Evolutionary conservation across 2,113 vertebrate genomes (phyloP).

Genomic region (Columba livia): DNA sequence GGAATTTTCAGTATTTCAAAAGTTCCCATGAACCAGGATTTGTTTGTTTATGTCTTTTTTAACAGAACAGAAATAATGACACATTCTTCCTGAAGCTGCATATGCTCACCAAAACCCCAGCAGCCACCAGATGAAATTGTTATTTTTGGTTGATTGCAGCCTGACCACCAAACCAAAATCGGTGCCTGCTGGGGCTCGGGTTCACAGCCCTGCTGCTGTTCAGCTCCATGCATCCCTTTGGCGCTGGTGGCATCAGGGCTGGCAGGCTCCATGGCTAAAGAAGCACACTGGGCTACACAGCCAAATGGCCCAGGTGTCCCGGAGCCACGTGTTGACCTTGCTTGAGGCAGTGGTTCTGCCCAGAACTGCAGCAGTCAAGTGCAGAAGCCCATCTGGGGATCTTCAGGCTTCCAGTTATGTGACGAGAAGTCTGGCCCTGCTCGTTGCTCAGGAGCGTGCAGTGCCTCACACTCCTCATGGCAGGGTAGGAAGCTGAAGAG

Average conservation of each 20-base stretch:
- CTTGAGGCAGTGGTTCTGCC: background rate
- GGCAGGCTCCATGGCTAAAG: background rate
- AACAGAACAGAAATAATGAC: background rate
- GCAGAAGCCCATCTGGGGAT: background rate
- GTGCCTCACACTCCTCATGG: background rate
- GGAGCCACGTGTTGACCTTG: background rate
- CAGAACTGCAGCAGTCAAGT: background rate
- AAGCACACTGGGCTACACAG: fast-evolving
- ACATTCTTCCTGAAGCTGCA: background rate
- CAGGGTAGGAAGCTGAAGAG: background rate
- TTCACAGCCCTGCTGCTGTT: background rate
- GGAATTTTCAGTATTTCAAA: background rate
- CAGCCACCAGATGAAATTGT: background rate
- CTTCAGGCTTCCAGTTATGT: background rate
- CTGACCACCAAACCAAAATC: background rate
- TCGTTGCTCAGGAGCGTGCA: fast-evolving
- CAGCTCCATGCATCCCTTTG: fast-evolving
- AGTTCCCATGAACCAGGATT: background rate
- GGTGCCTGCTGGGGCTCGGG: background rate
- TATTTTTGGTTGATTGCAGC: background rate
- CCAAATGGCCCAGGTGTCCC: fast-evolving
- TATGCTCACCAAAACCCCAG: background rate
- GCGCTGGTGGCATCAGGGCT: background rate
- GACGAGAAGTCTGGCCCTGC: background rate
- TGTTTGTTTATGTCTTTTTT: conserved; percentile 8